Evolutionary conservation across 2,797 vertebrate genomes (phyloP).

Genomic region (Octomys mimax): DNA sequence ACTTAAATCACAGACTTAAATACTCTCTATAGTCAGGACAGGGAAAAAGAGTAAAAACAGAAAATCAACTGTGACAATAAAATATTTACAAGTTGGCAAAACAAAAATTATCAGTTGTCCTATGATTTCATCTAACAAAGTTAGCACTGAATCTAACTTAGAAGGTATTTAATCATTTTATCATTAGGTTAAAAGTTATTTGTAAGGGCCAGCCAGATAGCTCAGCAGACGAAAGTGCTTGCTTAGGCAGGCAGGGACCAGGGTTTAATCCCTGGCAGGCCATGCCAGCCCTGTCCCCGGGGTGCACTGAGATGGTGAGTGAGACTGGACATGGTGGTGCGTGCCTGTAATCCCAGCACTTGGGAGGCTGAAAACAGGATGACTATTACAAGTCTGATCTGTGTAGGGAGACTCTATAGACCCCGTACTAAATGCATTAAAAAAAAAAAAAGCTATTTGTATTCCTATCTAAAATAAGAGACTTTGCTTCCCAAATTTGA

Average conservation of each 20-base stretch:
- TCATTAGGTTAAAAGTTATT: conserved; percentile 22
- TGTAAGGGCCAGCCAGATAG: background rate
- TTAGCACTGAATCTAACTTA: background rate
- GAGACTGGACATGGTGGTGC: no score
- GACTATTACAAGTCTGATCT: no score
- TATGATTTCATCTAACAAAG: conserved; percentile 24
- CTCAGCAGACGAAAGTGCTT: no score
- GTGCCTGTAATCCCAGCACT: no score
- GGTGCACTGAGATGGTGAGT: no score
- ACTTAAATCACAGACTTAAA: conserved; percentile 63
- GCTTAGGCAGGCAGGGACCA: no score
- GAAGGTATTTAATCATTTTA: conserved; percentile 31
- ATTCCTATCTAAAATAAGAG: background rate
- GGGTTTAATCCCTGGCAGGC: no score
- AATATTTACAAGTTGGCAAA: conserved; percentile 23
- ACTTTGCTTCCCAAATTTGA: conserved; percentile 15
- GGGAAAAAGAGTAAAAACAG: background rate
- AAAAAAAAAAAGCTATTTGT: background rate
- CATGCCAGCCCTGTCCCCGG: no score
- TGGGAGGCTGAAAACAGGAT: no score
- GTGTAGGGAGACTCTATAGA: no score
- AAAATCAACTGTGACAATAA: conserved; percentile 30
- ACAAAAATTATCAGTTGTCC: background rate
- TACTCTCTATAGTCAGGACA: background rate
- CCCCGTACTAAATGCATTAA: no score